Evolutionary conservation across 1,140 invertebrate genomes (phyloP).

Genomic region (Dinoponera quadriceps): DNA sequence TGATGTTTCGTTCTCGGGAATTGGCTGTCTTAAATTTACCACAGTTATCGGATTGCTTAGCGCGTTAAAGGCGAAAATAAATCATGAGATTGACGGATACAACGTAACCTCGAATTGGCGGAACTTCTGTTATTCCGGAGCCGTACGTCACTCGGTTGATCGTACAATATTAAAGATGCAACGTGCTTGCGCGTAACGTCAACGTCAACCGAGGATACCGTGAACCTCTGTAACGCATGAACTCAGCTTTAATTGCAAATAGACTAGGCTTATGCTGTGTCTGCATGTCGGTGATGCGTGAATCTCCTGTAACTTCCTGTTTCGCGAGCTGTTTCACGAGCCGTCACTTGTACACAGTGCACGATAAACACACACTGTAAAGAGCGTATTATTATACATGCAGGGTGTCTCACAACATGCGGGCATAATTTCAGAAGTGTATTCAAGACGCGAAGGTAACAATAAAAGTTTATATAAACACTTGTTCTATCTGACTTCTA

Average conservation of each 20-base stretch:
- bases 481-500: too few relatives aligned
- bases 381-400: too few relatives aligned
- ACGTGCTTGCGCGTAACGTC: neutral
- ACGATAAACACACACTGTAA: slow-evolving; percentile 24
- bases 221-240: slow-evolving; percentile 30
- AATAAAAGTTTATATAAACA: too few relatives aligned
- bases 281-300: slow-evolving; percentile 50
- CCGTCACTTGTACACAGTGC: slow-evolving; percentile 29
- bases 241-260: slow-evolving; percentile 54
- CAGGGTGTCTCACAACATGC: too few relatives aligned
- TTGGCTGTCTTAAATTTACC: too few relatives aligned
- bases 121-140: neutral
- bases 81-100: neutral
- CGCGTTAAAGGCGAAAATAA: neutral
- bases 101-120: neutral
- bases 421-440: too few relatives aligned
- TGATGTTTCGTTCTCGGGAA: too few relatives aligned
- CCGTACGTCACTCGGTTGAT: neutral
- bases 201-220: neutral
- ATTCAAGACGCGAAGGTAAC: too few relatives aligned
- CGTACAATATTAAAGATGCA: neutral
- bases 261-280: slow-evolving; percentile 46
- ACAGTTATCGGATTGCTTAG: neutral
- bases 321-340: slow-evolving; percentile 42
- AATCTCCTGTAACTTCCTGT: slow-evolving; percentile 28